Evolutionary conservation across 2,113 vertebrate genomes (phyloP), one percentile per base, ranked within the genome.

Genomic region (Nyctibius bracteatus): DNA sequence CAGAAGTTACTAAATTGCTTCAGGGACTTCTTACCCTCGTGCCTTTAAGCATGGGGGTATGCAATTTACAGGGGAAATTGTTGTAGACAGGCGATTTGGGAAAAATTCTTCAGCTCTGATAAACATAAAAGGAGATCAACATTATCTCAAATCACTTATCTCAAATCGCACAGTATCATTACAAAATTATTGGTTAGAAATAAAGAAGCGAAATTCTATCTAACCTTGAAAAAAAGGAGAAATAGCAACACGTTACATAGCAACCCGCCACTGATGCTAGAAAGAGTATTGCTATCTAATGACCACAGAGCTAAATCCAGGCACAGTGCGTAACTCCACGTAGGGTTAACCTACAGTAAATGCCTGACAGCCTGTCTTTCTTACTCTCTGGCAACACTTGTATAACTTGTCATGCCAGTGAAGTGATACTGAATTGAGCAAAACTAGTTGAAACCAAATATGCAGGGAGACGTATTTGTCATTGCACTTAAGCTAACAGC

Each of bases 381-480:
- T 63, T 49, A 75, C 54, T 82, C 14, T 82, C 88, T 92, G 78
- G 65, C 51, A 96, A 73, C 74, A 81, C 92, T 91, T 75, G 93
- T 63, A 72, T 52, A 91, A 94, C 94, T 92, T 94, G 94, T 84
- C 71, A 18, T 66, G 47, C 80, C 35, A 41, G 74, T 80, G 70
- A 91, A 95, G 65, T 91, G 61, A 85, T 20, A 66, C 33, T 54
- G 83, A 91, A 71, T 91, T 86, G 77, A 88, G 73, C 57, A 93
- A 88, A 92, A 92, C 47, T 77, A 44, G 86, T 78, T 88, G 67
- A 94, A 96, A 93, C 80, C 62, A 95, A 96, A 90, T 95, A 97
- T 70, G 77, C 67, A 92, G 81, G 88, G 92, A 94, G 91, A 92
- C 54, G 65, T 96, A 95, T 93, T 95, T 96, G 78, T 90, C 94